phyloP scores from a whole-genome alignment of 2,888 invertebrate genomes.

The Cinara cedri region DNA sequence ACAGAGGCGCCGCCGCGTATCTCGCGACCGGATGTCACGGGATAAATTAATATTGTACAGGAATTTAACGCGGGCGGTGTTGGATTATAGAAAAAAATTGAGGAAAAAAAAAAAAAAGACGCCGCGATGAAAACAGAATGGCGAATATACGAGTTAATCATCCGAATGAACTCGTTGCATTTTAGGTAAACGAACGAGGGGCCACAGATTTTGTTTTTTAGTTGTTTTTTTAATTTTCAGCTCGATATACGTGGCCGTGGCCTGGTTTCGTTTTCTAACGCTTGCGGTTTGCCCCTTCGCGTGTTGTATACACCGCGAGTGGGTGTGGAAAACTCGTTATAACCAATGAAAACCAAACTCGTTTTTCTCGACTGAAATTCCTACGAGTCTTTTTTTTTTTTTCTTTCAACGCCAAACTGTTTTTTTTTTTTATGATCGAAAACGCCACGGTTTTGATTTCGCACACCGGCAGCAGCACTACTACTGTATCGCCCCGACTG shows the following conservation, averaged over 20 bases:
- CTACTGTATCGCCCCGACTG: too few relatives aligned
- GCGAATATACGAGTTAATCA: neutral
- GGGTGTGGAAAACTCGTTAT: slow-evolving; percentile 21
- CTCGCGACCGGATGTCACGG: too few relatives aligned
- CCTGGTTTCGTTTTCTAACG: slow-evolving; percentile 28
- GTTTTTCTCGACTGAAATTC: slow-evolving; percentile 15
- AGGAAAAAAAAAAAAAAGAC: too few relatives aligned
- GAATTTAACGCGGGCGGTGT: too few relatives aligned
- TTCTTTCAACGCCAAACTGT: neutral
- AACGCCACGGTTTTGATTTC: slow-evolving; percentile 1
- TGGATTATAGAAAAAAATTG: too few relatives aligned
- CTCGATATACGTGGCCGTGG: neutral
- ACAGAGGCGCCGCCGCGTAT: too few relatives aligned
- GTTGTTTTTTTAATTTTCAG: slow-evolving; percentile 27
- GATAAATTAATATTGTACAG: too few relatives aligned
- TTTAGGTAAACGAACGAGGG: neutral
- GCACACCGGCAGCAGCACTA: too few relatives aligned
- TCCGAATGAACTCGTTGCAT: too few relatives aligned
- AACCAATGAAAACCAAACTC: slow-evolving; percentile 5
- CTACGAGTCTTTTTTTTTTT: too few relatives aligned
- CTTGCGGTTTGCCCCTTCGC: neutral
- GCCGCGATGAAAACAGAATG: neutral
- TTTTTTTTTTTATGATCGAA: neutral
- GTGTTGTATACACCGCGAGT: neutral
- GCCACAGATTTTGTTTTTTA: slow-evolving; percentile 2